Evolutionary conservation across 1,140 invertebrate species (phyloP), one percentile per base, ranked within the genome.

Genomic region (Drosophila carrolli): DNA sequence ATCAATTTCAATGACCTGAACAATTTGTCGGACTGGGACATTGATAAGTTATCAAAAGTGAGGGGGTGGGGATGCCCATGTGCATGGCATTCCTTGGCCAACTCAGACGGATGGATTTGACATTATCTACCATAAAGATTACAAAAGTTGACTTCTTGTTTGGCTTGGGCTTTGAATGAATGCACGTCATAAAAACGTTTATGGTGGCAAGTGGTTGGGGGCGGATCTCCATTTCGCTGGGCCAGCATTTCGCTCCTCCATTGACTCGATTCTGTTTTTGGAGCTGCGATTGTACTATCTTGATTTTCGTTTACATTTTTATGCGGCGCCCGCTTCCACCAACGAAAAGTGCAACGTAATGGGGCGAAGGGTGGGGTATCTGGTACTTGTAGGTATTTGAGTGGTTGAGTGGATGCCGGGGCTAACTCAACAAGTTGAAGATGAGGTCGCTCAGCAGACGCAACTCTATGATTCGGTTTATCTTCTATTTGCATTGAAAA

Each of bases 81-180:
- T 19, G 57, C 57, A 61, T 23, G 57, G 13, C 27, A 44, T 51
- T 44, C 60, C 38, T 40, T 5, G 46, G 46, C 14, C 44, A 62
- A 37, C 16, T 32, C 44, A 59, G 66, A 47, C 62, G 63, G 72
- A 80, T 88, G 83, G 79, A 80, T 88, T 82, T 88, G 83, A 88
- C 83, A 88, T 80, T 88, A 88, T 88, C 83, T 88, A 83, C 75
- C 75, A 82, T 80, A 79, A 88, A 88, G 83, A 88, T 88, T 88
- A 86, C 83, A 77, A 67, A 67, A 88, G 83, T 88, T 80, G 79
- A 88, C 83, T 88, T 83, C 79, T 79, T 82, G 63, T 77, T 82
- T 80, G 83, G 71, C 72, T 80, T 67, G 71, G 75, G 61, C 67
- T 54, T 53, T 70, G 48, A 81, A 40, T 86, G 78, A 82, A 73